A percentile compares a stretch with the other conserved stretches of the same genome.
phyloP scores from a whole-genome alignment of 2,888 invertebrate genomes.

The Rhodophaea formosa region DNA sequence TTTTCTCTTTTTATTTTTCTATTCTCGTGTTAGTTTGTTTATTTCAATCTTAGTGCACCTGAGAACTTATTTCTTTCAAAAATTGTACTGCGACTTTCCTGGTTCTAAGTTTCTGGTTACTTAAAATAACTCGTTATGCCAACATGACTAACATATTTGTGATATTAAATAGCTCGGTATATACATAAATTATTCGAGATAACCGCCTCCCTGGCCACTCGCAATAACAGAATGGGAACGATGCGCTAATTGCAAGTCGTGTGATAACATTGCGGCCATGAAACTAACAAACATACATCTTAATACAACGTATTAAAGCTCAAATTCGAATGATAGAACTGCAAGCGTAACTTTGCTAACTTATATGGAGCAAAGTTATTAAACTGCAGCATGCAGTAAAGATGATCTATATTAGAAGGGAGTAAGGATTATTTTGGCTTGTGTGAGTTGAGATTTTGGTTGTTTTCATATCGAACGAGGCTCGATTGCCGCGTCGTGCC shows the following conservation, averaged over 20 bases:
- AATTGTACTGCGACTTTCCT: too few relatives aligned
- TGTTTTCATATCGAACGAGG: slow-evolving; percentile 22
- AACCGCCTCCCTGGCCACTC: slow-evolving; percentile 22
- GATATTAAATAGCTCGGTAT: slow-evolving; percentile 11
- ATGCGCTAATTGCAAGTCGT: slow-evolving; percentile 28
- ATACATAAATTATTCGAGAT: slow-evolving; percentile 24
- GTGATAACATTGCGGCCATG: slow-evolving; percentile 20
- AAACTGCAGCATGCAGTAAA: slow-evolving; percentile 2
- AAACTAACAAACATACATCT: slow-evolving; percentile 13
- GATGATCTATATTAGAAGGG: slow-evolving; percentile 1
- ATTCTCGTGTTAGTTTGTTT: too few relatives aligned
- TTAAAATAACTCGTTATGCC: too few relatives aligned
- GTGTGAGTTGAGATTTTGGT: not conserved
- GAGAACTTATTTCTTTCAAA: too few relatives aligned
- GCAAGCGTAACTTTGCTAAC: slow-evolving; percentile 14
- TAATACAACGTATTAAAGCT: slow-evolving; percentile 4
- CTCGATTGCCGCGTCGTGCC: slow-evolving; percentile 21
- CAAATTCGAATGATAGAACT: slow-evolving; percentile 1
- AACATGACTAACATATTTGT: too few relatives aligned
- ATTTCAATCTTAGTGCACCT: too few relatives aligned
- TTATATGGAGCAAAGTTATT: slow-evolving; percentile 24
- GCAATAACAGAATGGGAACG: slow-evolving; percentile 29
- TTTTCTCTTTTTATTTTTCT: too few relatives aligned
- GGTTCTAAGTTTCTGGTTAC: too few relatives aligned
- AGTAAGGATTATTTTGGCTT: not conserved